Conservation (phyloP, 1,140 invertebrate genomes). For the Drosophila leontia region DNA sequence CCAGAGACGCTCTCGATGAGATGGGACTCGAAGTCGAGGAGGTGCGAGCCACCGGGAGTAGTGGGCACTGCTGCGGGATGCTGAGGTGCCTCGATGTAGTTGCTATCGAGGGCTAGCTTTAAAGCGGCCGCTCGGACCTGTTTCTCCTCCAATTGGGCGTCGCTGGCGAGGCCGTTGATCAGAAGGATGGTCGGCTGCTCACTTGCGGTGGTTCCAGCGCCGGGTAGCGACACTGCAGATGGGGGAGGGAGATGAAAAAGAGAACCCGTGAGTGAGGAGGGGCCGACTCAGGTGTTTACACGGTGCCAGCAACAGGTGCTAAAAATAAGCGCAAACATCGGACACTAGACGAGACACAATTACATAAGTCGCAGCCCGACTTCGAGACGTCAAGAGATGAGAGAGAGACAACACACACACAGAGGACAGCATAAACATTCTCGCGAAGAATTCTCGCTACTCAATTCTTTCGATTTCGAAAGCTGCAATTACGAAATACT, state of each 20-base stretch:
- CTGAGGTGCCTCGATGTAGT: slow-evolving; percentile 29
- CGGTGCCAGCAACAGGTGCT: slow-evolving; percentile 69
- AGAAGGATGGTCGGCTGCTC: slow-evolving; percentile 82
- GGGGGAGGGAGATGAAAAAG: not conserved
- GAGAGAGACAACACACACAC: slow-evolving; percentile 8
- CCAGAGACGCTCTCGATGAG: slow-evolving; percentile 76
- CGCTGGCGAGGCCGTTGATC: slow-evolving; percentile 73
- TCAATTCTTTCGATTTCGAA: slow-evolving; percentile 48
- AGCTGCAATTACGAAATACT: slow-evolving; percentile 65
- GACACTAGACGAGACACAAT: slow-evolving; percentile 55
- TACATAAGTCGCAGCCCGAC: slow-evolving; percentile 54
- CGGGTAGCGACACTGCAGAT: slow-evolving; percentile 81
- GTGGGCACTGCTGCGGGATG: slow-evolving; percentile 42
- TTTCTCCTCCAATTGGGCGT: slow-evolving; percentile 54
- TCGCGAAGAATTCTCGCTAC: slow-evolving; percentile 3
- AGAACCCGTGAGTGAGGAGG: slow-evolving; percentile 12
- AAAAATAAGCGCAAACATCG: slow-evolving; percentile 68
- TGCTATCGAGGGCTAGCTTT: slow-evolving; percentile 59
- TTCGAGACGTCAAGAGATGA: slow-evolving; percentile 13
- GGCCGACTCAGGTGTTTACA: slow-evolving; percentile 42
- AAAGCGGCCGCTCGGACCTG: slow-evolving; percentile 41
- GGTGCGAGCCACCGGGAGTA: slow-evolving; percentile 66
- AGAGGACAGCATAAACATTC: slow-evolving; percentile 31
- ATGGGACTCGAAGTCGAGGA: slow-evolving; percentile 82
- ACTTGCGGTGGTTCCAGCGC: slow-evolving; percentile 65